A percentile compares a stretch with the other conserved stretches of the same genome.
phyloP scores from a whole-genome alignment of 2,888 invertebrate genomes.

The Melikaiella ostensackeni region DNA sequence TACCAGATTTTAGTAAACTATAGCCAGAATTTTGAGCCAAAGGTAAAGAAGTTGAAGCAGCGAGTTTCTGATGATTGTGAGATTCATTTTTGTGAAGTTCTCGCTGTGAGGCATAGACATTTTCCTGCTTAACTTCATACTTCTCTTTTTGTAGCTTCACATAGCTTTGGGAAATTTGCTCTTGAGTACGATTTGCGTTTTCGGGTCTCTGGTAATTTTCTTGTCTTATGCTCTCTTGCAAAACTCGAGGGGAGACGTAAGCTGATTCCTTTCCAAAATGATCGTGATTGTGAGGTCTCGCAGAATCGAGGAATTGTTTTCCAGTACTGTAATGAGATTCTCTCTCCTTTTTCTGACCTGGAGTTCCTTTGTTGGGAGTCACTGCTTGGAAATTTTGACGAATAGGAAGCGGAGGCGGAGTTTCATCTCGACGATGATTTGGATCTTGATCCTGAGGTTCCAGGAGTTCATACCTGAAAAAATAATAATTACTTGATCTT shows the following conservation, averaged over 20 bases:
- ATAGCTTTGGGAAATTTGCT: slow-evolving; percentile 66
- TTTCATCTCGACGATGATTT: slow-evolving; percentile 71
- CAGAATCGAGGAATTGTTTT: slow-evolving; percentile 63
- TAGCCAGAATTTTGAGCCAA: slow-evolving; percentile 69
- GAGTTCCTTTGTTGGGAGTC: slow-evolving; percentile 61
- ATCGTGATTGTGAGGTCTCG: slow-evolving; percentile 67
- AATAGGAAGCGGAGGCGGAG: slow-evolving; percentile 80
- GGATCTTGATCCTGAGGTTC: slow-evolving; percentile 77
- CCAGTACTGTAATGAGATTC: slow-evolving; percentile 67
- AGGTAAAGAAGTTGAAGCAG: slow-evolving; percentile 74
- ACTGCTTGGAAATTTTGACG: slow-evolving; percentile 71
- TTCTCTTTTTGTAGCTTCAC: slow-evolving; percentile 74
- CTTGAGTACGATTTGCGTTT: slow-evolving; percentile 71
- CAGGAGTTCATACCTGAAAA: slow-evolving; percentile 78
- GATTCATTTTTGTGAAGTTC: slow-evolving; percentile 66
- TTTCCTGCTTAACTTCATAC: slow-evolving; percentile 72
- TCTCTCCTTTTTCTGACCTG: slow-evolving; percentile 68
- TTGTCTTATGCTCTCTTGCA: slow-evolving; percentile 68
- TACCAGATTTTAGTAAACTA: slow-evolving; percentile 68
- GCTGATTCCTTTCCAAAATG: slow-evolving; percentile 70
- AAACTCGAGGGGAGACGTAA: slow-evolving; percentile 69
- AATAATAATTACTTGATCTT: slow-evolving; percentile 12
- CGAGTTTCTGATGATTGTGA: slow-evolving; percentile 73
- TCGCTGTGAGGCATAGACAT: slow-evolving; percentile 69
- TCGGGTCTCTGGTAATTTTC: slow-evolving; percentile 75